These are phyloP conservation scores for Stichopus horrens DNA, from an alignment of 53 echinoderm and acorn worm genomes.

Conservation along the genomic window DNA sequence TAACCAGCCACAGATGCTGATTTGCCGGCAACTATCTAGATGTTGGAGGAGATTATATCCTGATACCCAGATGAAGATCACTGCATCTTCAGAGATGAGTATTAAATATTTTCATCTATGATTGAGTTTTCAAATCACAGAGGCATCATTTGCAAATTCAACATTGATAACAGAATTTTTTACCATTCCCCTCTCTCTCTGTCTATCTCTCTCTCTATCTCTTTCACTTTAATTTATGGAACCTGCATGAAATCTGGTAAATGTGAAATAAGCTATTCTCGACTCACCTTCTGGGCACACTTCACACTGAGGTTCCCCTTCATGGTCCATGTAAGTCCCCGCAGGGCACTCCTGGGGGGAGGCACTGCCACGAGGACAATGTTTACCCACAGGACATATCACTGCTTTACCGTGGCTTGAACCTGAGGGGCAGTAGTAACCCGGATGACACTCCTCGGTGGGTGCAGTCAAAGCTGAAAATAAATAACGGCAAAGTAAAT, in stretches of 20 bases:
- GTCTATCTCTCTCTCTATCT: too few species aligned
- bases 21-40: too few species aligned
- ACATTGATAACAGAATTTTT: too few species aligned
- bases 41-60: too few species aligned
- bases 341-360: constrained; percentile 81
- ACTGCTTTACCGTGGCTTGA: constrained; percentile 64
- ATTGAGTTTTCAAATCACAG: too few species aligned
- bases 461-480: constrained; percentile 68
- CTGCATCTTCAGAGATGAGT: too few species aligned
- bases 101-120: too few species aligned
- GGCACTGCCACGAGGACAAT: constrained; percentile 89
- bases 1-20: too few species aligned
- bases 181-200: too few species aligned
- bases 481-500: background rate
- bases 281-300: constrained; percentile 87
- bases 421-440: constrained; percentile 86
- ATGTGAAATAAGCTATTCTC: background rate
- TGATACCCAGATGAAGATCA: too few species aligned
- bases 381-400: constrained; percentile 89
- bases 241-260: background rate
- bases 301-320: constrained; percentile 81
- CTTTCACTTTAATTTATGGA: too few species aligned
- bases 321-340: constrained; percentile 84
- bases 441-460: constrained; percentile 71
- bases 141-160: too few species aligned